Base-by-base conservation (phyloP, 2,888 invertebrate genomes). In the Eupithecia insigniata region DNA sequence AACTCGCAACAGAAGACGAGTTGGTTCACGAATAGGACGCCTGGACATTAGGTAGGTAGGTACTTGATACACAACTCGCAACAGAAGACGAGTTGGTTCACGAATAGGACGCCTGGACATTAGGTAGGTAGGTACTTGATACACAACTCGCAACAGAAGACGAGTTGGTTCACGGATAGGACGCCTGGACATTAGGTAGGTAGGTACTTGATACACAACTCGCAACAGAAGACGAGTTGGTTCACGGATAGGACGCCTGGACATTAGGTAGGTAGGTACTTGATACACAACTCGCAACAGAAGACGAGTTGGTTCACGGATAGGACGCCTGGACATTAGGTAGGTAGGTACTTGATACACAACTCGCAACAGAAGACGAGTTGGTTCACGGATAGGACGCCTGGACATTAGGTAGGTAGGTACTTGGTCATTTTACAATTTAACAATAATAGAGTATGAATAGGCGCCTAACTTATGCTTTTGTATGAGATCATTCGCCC, bases 401-500 rank as follows among this genome's bases (percentile, higher is more conserved):
- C 64, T 60, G 64, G 28, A 60, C 67, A 43, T 66, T 26, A n/a
- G n/a, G n/a, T n/a, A n/a, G n/a, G n/a, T n/a, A n/a, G n/a, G n/a
- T n/a, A 69, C 36, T 65, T 18, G 10, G 32, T 74, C 66, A 74
- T 74, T 71, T 71, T 67, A 58, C 74, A 74, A 74, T 74, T 74
- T 69, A 69, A 51, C 67, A 7, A 72, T 67, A 68, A 75, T 14
- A 70, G 68, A 67, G 65, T 32, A 61, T 71, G 66, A 72, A 69
- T 74, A 62, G 68, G 55, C 76, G 72, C 71, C 66, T 51, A 66
- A 70, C 39, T 60, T 65, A 58, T 51, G 43, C 76, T 71, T 69
- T 68, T 70, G 67, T 68, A 67, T 60, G 39, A 14, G 55, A 67
- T 66, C 43, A 60, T 69, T 67, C 73, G 68, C 72, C 34, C 34